Evolutionary conservation across 2,113 vertebrate genomes (phyloP).

Genomic region (Mesoclemmys tuberculata): DNA sequence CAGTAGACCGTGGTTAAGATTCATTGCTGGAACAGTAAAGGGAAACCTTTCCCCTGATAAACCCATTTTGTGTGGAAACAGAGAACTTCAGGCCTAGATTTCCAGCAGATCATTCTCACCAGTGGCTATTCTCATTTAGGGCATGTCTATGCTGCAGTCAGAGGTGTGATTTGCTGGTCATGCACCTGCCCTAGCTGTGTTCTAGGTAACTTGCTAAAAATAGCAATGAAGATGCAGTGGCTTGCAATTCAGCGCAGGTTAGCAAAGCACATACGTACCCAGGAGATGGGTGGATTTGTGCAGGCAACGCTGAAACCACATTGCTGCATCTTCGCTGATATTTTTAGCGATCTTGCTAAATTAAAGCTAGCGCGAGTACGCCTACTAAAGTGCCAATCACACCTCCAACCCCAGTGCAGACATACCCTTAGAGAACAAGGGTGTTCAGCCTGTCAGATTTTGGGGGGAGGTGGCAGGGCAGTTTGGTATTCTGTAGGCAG

Average conservation of each 20-base stretch:
- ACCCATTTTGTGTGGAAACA: background rate
- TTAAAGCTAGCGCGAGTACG: background rate
- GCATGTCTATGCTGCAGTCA: background rate
- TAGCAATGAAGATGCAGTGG: background rate
- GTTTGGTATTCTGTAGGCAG: background rate
- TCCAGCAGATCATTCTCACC: accelerated
- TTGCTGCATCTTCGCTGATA: background rate
- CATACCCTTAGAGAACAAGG: accelerated
- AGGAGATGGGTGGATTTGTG: background rate
- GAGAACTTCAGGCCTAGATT: accelerated
- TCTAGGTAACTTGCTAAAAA: background rate
- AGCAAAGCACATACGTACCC: background rate
- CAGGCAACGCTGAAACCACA: too few species aligned
- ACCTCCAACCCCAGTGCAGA: background rate
- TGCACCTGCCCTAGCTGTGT: background rate
- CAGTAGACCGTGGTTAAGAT: background rate
- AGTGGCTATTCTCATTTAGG: background rate
- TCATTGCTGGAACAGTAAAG: background rate
- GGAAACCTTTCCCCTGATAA: background rate
- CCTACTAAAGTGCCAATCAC: background rate
- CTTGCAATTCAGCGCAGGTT: background rate
- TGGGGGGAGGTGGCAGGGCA: background rate
- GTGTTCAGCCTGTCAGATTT: background rate
- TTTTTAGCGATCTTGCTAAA: background rate
- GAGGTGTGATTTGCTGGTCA: background rate